These are phyloP conservation scores for Phodopus roborovskii DNA, from an alignment of 2,113 vertebrate species.

Conservation along the genomic window DNA sequence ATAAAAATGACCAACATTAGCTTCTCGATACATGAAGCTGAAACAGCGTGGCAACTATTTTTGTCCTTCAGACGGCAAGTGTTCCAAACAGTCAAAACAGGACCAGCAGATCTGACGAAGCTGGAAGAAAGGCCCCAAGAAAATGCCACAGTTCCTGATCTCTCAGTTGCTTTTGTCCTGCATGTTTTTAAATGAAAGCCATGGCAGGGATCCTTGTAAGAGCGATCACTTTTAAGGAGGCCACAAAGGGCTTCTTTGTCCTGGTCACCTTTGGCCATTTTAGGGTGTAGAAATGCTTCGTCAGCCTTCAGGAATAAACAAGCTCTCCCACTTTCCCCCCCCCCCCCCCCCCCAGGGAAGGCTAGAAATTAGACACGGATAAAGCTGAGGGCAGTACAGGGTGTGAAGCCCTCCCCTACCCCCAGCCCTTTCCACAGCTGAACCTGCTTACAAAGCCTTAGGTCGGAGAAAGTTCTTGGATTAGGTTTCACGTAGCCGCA, in stretches of 20 bases:
- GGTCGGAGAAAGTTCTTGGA: not conserved
- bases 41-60: not conserved
- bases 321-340: not conserved
- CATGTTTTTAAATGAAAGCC: not conserved
- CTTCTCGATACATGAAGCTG: not conserved
- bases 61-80: conserved; percentile 12
- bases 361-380: not conserved
- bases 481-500: not conserved
- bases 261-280: not conserved
- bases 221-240: not conserved
- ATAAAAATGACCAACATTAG: not conserved
- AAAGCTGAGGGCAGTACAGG: not conserved
- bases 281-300: not conserved
- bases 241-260: conserved; percentile 7
- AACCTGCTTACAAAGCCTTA: not conserved
- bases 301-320: not conserved
- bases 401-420: not conserved
- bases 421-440: not conserved
- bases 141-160: not conserved
- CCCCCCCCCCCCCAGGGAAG: not conserved
- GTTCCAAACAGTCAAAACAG: not conserved
- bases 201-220: not conserved
- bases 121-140: not conserved
- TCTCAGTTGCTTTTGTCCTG: not conserved
- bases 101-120: not conserved